Evolutionary conservation across 2,797 vertebrate genomes (phyloP).

Genomic region (Crax fasciolata): DNA sequence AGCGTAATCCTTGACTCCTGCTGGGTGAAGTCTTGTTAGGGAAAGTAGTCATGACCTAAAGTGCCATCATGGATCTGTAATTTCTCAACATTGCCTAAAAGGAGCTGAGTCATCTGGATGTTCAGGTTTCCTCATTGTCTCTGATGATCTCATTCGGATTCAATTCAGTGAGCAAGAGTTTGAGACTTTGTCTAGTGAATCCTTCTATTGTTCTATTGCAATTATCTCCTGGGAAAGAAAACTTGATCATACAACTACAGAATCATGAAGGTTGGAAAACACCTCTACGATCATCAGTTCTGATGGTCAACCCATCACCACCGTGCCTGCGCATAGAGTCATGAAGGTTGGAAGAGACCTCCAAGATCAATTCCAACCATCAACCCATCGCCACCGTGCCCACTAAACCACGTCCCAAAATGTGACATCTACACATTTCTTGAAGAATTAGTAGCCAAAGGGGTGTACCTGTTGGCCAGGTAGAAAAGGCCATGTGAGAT

Average conservation of each 20-base stretch:
- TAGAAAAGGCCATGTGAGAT: background rate
- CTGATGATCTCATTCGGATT: background rate
- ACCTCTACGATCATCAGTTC: background rate
- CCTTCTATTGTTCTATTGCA: background rate
- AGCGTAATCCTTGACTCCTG: background rate
- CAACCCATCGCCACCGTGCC: too few relatives aligned
- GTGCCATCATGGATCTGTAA: accelerated
- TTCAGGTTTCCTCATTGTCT: accelerated
- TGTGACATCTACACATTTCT: background rate
- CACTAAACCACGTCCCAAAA: too few relatives aligned
- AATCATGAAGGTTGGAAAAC: background rate
- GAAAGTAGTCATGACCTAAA: background rate
- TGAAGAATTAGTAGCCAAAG: background rate
- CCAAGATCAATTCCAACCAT: too few relatives aligned
- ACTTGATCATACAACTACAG: background rate
- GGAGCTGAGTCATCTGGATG: background rate
- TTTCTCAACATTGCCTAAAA: background rate
- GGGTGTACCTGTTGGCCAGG: background rate
- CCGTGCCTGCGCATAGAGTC: too few relatives aligned
- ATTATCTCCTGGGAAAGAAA: background rate
- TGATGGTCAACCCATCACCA: background rate
- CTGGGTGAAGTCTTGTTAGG: background rate
- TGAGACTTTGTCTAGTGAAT: background rate
- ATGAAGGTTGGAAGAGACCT: too few relatives aligned
- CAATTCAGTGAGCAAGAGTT: background rate